phyloP scores from a whole-genome alignment of 2,888 invertebrate species.

The Clostera curtula region DNA sequence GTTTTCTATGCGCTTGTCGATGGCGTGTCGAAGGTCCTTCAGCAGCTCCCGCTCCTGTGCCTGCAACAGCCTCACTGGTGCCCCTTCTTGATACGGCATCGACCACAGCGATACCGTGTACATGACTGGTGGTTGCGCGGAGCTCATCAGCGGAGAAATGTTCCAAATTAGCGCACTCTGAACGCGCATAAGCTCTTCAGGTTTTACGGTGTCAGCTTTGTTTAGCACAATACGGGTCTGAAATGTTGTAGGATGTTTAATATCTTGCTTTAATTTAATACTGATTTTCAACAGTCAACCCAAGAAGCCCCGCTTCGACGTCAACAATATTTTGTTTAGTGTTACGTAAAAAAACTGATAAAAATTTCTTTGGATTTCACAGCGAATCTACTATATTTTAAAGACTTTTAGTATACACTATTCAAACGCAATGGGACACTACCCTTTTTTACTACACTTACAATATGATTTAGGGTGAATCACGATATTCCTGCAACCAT shows the following conservation, averaged over 20 bases:
- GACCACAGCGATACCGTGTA: slow-evolving; percentile 94
- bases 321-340: too few species aligned
- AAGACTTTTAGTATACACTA: too few species aligned
- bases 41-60: slow-evolving; percentile 93
- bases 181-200: slow-evolving; percentile 93
- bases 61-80: slow-evolving; percentile 86
- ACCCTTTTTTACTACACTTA: too few species aligned
- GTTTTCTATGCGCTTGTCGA: slow-evolving; percentile 93
- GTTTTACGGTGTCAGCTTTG: slow-evolving; percentile 94
- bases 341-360: too few species aligned
- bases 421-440: too few species aligned
- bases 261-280: too few species aligned
- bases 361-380: too few species aligned
- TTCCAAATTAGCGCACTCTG: slow-evolving; percentile 97
- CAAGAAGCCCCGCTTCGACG: too few species aligned
- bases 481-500: too few species aligned
- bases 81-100: slow-evolving; percentile 86
- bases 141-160: slow-evolving; percentile 96
- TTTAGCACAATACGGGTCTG: slow-evolving; percentile 94
- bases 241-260: slow-evolving; percentile 4
- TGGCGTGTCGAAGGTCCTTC: slow-evolving; percentile 87
- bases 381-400: too few species aligned
- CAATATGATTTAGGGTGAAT: too few species aligned
- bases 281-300: too few species aligned
- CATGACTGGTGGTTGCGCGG: slow-evolving; percentile 94